Percentiles rank a stretch among this genome's conserved stretches.
phyloP scores from a whole-genome alignment of 2,888 invertebrate species.

The Bimastos eiseni region DNA sequence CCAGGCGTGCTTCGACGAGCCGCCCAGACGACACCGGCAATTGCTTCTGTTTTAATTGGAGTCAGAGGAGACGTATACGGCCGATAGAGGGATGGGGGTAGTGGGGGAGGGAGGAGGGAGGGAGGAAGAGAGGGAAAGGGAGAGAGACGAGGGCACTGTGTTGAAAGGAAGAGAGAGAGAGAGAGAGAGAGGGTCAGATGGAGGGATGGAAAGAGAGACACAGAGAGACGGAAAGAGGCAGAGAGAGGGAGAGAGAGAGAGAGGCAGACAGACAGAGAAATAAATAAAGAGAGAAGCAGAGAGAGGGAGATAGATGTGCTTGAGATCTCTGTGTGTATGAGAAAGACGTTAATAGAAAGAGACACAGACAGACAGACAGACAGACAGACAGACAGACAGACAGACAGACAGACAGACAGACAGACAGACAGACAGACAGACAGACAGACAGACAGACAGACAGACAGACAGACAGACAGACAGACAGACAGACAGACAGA shows the following conservation, averaged over 20 bases:
- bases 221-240: not conserved
- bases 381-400: not conserved
- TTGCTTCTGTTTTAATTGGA: constrained; percentile 14
- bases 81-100: not conserved
- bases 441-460: not conserved
- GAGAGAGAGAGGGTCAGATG: constrained; percentile 9
- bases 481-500: not conserved
- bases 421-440: not conserved
- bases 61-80: not conserved
- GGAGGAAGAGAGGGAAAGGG: not conserved
- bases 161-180: not conserved
- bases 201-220: not conserved
- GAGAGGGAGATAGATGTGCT: not conserved
- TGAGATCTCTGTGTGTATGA: not conserved
- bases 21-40: not conserved
- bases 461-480: not conserved
- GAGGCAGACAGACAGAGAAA: not conserved
- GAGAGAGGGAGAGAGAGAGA: not conserved
- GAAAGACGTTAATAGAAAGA: not conserved
- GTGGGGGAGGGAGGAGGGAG: not conserved
- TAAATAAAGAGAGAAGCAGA: not conserved
- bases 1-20: not conserved
- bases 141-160: not conserved
- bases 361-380: not conserved
- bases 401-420: not conserved